A percentile compares a stretch with the other conserved stretches of the same genome.
These are phyloP conservation scores for Cydia splendana DNA, from an alignment of 1,140 invertebrate genomes.

Conservation along the genomic window DNA sequence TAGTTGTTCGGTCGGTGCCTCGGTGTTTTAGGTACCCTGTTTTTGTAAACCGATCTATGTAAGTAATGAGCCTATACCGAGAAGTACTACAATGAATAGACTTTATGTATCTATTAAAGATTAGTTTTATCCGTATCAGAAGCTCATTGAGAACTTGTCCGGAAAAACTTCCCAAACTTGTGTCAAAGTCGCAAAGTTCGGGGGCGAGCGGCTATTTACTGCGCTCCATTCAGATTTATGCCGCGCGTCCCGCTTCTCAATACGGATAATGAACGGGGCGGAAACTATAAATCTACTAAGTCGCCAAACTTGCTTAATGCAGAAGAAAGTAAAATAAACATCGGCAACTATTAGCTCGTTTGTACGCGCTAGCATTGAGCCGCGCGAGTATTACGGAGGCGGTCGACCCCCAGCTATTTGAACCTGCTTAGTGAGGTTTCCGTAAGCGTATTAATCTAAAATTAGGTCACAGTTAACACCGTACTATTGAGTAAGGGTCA, in stretches of 20 bases:
- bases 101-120: conserved; percentile 10
- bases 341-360: conserved; percentile 60
- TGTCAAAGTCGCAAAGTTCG: conserved; percentile 59
- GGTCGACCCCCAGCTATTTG: conserved; percentile 68
- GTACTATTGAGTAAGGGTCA: conserved; percentile 70
- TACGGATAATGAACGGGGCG: conserved; percentile 77
- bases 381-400: conserved; percentile 39
- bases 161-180: conserved; percentile 41
- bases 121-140: conserved; percentile 31
- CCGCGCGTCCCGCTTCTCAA: conserved; percentile 57
- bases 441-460: conserved; percentile 78
- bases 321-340: conserved; percentile 68
- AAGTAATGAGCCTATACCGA: not conserved
- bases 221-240: conserved; percentile 76
- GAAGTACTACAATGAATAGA: conserved; percentile 7
- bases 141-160: conserved; percentile 24
- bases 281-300: conserved; percentile 78
- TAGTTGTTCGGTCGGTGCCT: not conserved
- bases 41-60: not conserved
- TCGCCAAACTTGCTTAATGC: conserved; percentile 71
- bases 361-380: conserved; percentile 46
- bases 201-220: conserved; percentile 60
- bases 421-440: conserved; percentile 78
- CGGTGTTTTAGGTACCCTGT: not conserved
- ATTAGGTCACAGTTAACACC: conserved; percentile 76